Evolutionary conservation across 2,888 invertebrate genomes (phyloP).

Genomic region (Gandaritis pyraliata): DNA sequence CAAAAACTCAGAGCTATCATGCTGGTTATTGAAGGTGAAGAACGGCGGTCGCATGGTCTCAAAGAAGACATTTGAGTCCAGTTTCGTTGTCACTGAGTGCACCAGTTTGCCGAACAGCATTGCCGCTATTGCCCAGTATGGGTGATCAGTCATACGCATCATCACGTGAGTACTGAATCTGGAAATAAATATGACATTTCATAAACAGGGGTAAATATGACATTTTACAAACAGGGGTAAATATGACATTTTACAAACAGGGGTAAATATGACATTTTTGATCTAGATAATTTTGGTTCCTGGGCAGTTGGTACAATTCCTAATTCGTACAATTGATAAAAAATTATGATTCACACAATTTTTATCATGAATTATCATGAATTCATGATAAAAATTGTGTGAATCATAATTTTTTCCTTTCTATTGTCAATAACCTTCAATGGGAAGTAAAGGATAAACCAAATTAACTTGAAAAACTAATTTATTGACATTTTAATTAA

Average conservation of each 20-base stretch:
- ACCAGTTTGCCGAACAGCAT: constrained; percentile 89
- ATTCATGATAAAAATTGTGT: no score
- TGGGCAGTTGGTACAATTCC: no score
- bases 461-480: no score
- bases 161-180: constrained; percentile 89
- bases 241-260: not conserved
- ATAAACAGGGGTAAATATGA: not conserved
- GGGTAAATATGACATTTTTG: not conserved
- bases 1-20: constrained; percentile 95
- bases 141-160: constrained; percentile 77
- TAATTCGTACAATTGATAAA: no score
- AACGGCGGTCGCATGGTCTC: constrained; percentile 89
- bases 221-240: not conserved
- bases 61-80: constrained; percentile 90
- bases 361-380: no score
- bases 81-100: constrained; percentile 86
- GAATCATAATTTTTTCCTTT: no score
- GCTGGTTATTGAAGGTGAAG: constrained; percentile 91
- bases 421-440: no score
- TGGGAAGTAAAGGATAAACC: no score
- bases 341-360: no score
- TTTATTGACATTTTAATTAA: no score
- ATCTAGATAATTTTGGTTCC: no score
- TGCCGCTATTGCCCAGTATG: constrained; percentile 87
- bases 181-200: constrained; percentile 12